Conservation (phyloP, 1,140 invertebrate genomes). For the Bombus huntii region DNA sequence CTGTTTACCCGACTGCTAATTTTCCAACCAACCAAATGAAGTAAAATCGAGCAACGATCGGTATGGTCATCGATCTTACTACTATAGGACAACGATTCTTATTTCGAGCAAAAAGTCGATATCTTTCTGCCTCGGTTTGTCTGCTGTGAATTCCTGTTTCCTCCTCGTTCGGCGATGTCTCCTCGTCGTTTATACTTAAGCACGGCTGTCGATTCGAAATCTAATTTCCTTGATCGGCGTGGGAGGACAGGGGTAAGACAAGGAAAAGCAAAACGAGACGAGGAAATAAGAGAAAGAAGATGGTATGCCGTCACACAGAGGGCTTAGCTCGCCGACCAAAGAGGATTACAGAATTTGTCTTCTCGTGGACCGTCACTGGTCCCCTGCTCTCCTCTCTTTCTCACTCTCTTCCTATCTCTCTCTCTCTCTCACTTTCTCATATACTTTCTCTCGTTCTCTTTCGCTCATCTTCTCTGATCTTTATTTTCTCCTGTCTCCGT, state of each 20-base stretch:
- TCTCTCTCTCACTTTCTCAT: background rate
- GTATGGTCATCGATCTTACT: slow-evolving; percentile 7
- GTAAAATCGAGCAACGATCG: slow-evolving; percentile 1
- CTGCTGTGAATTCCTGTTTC: slow-evolving; percentile 29
- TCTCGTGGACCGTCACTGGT: slow-evolving; percentile 73
- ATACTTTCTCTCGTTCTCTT: background rate
- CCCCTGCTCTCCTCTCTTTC: slow-evolving; percentile 29
- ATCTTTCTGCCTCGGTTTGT: too few species aligned
- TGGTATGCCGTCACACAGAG: slow-evolving; percentile 78
- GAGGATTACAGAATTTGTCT: slow-evolving; percentile 82
- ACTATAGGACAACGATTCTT: background rate
- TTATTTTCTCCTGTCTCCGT: slow-evolving; percentile 35
- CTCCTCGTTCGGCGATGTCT: slow-evolving; percentile 32
- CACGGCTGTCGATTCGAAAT: slow-evolving; percentile 70
- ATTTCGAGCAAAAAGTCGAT: background rate
- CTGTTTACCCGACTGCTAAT: background rate
- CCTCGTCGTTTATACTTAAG: slow-evolving; percentile 68
- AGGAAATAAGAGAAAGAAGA: slow-evolving; percentile 73
- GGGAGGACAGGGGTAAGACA: slow-evolving; percentile 65
- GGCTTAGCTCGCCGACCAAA: slow-evolving; percentile 81
- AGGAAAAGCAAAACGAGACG: slow-evolving; percentile 39
- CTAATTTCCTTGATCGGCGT: slow-evolving; percentile 73
- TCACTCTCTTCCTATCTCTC: background rate
- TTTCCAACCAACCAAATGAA: background rate
- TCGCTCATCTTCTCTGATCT: slow-evolving; percentile 14